Conservation (phyloP, 2,888 invertebrate genomes). For the Drosophila ustulata region DNA sequence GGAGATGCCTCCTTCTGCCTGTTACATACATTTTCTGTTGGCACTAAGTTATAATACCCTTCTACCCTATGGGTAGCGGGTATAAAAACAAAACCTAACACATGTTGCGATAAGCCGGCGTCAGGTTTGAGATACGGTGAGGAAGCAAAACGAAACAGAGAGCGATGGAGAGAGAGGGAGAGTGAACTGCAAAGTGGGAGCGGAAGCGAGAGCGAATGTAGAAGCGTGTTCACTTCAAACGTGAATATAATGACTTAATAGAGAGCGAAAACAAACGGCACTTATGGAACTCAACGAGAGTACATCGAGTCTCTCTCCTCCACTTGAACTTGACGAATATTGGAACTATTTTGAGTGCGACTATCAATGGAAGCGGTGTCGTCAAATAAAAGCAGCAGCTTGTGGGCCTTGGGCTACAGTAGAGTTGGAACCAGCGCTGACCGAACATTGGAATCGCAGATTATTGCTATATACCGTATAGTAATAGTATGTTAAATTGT, state of each 20-base stretch:
- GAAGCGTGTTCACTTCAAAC: neutral
- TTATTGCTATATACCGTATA: conserved; percentile 6
- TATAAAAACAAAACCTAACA: neutral
- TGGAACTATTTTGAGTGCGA: conserved; percentile 11
- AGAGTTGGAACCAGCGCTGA: conserved; percentile 21
- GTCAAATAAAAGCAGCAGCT: conserved; percentile 44
- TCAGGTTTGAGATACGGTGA: neutral
- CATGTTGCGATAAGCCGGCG: conserved; percentile 29
- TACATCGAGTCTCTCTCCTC: neutral
- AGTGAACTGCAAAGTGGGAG: neutral
- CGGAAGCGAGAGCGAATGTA: neutral
- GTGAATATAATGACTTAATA: neutral
- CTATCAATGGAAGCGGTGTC: conserved; percentile 6
- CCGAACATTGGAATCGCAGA: conserved; percentile 5
- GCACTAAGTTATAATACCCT: too few relatives aligned
- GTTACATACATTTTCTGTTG: too few relatives aligned
- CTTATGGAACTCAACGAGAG: conserved; percentile 11
- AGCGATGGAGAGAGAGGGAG: neutral
- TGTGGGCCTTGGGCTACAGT: conserved; percentile 29
- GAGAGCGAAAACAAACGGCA: neutral
- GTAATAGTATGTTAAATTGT: conserved; percentile 10
- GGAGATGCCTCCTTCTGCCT: too few relatives aligned
- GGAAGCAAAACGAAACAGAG: neutral
- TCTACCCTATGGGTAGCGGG: too few relatives aligned
- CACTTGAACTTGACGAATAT: conserved; percentile 34